Percentiles rank a stretch among this genome's conserved stretches.
These are phyloP conservation scores for Ochropleura plecta DNA, from an alignment of 2,888 invertebrate species.

Conservation along the genomic window DNA sequence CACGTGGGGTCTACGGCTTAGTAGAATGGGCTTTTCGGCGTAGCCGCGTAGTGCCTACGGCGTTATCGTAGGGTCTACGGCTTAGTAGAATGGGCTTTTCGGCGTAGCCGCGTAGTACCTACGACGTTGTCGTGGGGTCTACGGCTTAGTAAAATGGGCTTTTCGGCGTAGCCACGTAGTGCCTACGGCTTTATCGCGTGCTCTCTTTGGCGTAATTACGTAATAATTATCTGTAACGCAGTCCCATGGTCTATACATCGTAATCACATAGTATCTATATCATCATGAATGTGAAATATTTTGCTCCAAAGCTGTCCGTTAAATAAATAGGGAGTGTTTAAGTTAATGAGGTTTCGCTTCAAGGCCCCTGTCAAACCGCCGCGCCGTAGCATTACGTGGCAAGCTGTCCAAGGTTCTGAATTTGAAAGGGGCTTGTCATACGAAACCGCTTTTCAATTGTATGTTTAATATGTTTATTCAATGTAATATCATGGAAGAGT, in stretches of 20 bases:
- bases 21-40: background rate
- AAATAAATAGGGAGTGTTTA: slow-evolving; percentile 49
- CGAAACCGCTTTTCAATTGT: slow-evolving; percentile 30
- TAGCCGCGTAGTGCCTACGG: background rate
- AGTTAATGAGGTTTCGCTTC: slow-evolving; percentile 40
- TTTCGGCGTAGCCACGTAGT: background rate
- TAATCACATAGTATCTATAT: background rate
- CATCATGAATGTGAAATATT: slow-evolving; percentile 28
- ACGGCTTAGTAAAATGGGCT: background rate
- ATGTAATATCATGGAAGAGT: slow-evolving; percentile 17
- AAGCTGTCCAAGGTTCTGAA: slow-evolving; percentile 43
- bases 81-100: background rate
- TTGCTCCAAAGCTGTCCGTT: background rate
- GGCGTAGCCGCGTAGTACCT: background rate
- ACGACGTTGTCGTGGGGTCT: background rate
- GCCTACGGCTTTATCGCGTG: background rate
- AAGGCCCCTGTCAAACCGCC: slow-evolving; percentile 43
- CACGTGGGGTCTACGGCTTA: no score
- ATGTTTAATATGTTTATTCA: slow-evolving; percentile 19
- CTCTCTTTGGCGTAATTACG: background rate
- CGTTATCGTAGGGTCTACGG: background rate
- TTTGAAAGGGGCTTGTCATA: slow-evolving; percentile 58
- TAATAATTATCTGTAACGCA: background rate
- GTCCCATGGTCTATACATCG: background rate
- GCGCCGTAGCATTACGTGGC: slow-evolving; percentile 48